phyloP scores from a whole-genome alignment of 2,888 invertebrate genomes.

The Sisyra nigra region DNA sequence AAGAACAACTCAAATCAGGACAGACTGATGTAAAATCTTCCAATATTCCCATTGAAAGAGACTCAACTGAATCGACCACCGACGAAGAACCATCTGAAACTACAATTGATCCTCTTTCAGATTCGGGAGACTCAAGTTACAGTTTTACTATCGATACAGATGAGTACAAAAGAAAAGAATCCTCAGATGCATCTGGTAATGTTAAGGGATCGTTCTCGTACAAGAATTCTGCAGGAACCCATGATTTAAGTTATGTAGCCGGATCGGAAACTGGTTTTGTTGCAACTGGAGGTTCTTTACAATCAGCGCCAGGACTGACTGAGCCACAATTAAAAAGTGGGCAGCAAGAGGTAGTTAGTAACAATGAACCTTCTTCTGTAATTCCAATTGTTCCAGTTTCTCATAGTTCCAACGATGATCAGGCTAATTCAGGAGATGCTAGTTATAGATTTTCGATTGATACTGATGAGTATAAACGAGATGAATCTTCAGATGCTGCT shows the following conservation, averaged over 20 bases:
- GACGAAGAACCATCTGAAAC: not conserved
- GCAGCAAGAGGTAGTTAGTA: too few relatives aligned
- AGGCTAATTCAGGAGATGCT: conserved; percentile 14
- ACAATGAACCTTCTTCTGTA: not conserved
- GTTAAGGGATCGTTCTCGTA: conserved; percentile 18
- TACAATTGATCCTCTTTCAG: not conserved
- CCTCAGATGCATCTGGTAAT: conserved; percentile 16
- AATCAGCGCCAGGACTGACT: conserved; percentile 15
- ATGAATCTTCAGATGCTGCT: conserved; percentile 17
- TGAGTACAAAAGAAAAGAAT: conserved; percentile 16
- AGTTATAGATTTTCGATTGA: conserved; percentile 19
- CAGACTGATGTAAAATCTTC: conserved; percentile 3
- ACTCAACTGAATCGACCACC: conserved; percentile 6
- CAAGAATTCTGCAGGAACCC: conserved; percentile 14
- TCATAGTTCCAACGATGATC: conserved; percentile 8
- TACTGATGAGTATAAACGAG: conserved; percentile 17
- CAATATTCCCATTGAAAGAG: conserved; percentile 9
- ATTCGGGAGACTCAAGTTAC: conserved; percentile 17
- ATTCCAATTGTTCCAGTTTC: not conserved
- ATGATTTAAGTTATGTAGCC: conserved; percentile 16
- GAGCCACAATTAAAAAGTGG: conserved; percentile 5
- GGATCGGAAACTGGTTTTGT: conserved; percentile 17
- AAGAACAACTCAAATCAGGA: conserved; percentile 5
- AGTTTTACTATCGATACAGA: conserved; percentile 16
- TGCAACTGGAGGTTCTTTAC: conserved; percentile 24